phyloP scores from a whole-genome alignment of 2,113 vertebrate species.

The Litocranius walleri region DNA sequence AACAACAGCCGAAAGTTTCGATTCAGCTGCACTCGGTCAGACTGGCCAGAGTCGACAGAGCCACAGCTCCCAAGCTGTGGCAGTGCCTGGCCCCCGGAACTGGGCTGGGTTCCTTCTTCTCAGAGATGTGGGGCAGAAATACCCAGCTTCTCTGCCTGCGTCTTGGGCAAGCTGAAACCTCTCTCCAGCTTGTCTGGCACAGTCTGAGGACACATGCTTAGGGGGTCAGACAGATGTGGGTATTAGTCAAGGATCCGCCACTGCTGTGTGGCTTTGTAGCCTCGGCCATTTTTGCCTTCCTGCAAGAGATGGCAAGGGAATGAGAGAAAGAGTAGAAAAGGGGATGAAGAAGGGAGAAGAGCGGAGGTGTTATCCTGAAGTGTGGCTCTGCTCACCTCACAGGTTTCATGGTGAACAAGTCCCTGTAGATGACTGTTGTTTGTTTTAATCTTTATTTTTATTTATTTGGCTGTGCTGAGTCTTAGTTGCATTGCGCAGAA shows the following conservation, averaged over 20 bases:
- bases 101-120: rapidly evolving
- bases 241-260: not conserved
- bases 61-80: not conserved
- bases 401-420: not conserved
- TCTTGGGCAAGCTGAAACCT: not conserved
- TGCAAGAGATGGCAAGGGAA: not conserved
- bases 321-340: not conserved
- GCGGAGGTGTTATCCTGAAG: not conserved
- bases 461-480: not conserved
- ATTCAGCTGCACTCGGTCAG: rapidly evolving
- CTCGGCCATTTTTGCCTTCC: not conserved
- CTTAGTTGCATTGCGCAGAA: not conserved
- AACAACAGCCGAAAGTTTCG: not conserved
- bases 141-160: rapidly evolving
- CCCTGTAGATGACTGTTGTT: rapidly evolving
- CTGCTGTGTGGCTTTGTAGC: not conserved
- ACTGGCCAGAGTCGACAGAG: rapidly evolving
- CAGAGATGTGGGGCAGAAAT: not conserved
- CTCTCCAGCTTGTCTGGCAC: not conserved
- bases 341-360: not conserved
- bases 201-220: not conserved
- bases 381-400: not conserved
- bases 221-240: not conserved
- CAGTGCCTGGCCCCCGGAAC: not conserved
- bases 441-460: not conserved